phyloP scores from a whole-genome alignment of 2,888 invertebrate genomes.

The Caenorhabditis zanzibari region DNA sequence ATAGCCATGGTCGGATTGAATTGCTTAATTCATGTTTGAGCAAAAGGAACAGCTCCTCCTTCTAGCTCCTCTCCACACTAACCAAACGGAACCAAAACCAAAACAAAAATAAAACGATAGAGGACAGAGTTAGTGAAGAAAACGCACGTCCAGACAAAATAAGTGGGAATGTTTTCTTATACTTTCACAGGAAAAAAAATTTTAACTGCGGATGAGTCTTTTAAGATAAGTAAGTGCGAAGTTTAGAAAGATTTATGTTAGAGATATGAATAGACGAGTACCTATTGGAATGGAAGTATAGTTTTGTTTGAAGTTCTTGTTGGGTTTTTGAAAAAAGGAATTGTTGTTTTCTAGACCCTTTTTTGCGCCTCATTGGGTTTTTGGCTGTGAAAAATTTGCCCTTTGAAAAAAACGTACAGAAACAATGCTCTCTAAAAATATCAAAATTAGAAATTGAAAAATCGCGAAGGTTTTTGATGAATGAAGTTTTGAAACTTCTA shows the following conservation, averaged over 20 bases:
- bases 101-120: conserved; percentile 43
- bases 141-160: conserved; percentile 8
- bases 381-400: conserved; percentile 16
- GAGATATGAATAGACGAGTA: conserved; percentile 8
- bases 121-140: conserved; percentile 17
- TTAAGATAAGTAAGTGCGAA: conserved; percentile 12
- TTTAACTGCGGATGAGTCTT: conserved; percentile 1
- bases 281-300: neutral
- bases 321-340: neutral
- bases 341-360: conserved; percentile 42
- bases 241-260: conserved; percentile 22
- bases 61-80: neutral
- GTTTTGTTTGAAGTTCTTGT: neutral
- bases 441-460: neutral
- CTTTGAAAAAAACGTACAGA: too few species aligned
- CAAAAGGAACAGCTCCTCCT: conserved; percentile 42
- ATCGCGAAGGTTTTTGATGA: neutral
- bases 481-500: too few species aligned
- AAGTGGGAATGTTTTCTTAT: conserved; percentile 49
- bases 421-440: neutral
- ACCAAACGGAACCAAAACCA: conserved; percentile 22
- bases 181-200: conserved; percentile 19
- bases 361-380: conserved; percentile 41
- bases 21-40: conserved; percentile 57
- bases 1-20: conserved; percentile 39